Percentiles rank a stretch among this genome's conserved stretches.
These are phyloP conservation scores for Cerastoderma edule DNA, from an alignment of 2,888 invertebrate genomes.

Conservation along the genomic window DNA sequence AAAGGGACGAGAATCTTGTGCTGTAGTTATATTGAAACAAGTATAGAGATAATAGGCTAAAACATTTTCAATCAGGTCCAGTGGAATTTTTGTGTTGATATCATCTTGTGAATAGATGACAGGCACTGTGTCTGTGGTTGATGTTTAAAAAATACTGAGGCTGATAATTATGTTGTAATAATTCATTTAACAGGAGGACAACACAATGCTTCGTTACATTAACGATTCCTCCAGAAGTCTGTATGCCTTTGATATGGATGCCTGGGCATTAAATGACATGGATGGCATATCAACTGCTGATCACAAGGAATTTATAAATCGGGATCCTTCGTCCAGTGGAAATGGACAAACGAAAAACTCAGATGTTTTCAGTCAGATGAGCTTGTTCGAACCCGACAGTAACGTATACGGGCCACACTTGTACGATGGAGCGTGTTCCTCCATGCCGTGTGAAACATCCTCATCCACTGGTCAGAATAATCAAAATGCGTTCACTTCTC, in stretches of 20 bases:
- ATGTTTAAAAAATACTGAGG: too few relatives aligned
- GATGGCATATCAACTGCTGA: slow-evolving; percentile 7
- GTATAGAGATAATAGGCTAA: too few relatives aligned
- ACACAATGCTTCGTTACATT: slow-evolving; percentile 85
- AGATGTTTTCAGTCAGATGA: slow-evolving; percentile 61
- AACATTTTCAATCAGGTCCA: too few relatives aligned
- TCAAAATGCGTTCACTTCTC: background rate
- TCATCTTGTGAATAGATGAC: too few relatives aligned
- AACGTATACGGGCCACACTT: slow-evolving; percentile 2
- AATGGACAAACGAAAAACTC: slow-evolving; percentile 2
- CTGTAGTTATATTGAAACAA: too few relatives aligned
- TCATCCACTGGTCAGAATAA: background rate
- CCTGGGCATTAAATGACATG: slow-evolving; percentile 13
- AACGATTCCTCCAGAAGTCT: slow-evolving; percentile 84
- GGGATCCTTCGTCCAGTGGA: background rate
- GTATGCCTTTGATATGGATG: slow-evolving; percentile 82
- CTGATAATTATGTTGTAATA: too few relatives aligned
- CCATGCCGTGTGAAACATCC: background rate
- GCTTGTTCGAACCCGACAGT: slow-evolving; percentile 43
- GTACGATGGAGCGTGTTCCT: background rate
- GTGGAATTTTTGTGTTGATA: too few relatives aligned
- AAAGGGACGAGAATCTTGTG: too few relatives aligned
- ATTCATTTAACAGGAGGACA: slow-evolving; percentile 85
- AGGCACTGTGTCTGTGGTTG: too few relatives aligned
- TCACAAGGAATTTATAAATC: slow-evolving; percentile 5